phyloP scores from a whole-genome alignment of 2,888 invertebrate genomes.

The Tetramorium bicarinatum region DNA sequence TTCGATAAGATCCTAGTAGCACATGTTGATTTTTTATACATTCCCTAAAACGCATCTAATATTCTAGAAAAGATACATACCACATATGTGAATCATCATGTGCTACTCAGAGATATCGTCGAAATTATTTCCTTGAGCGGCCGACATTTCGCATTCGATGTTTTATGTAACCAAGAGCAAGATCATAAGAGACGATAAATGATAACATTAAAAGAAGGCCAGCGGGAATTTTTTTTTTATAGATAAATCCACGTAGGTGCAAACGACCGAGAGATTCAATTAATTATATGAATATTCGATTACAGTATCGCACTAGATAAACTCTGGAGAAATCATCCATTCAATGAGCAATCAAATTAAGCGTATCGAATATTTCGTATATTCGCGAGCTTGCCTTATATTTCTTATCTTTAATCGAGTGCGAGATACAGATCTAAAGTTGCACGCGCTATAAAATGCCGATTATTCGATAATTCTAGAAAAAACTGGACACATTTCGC shows the following conservation, averaged over 20 bases:
- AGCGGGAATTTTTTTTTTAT: not conserved
- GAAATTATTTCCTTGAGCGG: not conserved
- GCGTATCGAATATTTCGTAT: not conserved
- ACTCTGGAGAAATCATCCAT: too few relatives aligned
- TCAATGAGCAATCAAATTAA: not conserved
- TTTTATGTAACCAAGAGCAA: not conserved
- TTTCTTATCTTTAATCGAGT: not conserved
- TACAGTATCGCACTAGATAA: not conserved
- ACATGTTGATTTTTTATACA: too few relatives aligned
- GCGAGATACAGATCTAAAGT: conserved; percentile 8
- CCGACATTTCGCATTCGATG: not conserved
- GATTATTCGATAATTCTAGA: not conserved
- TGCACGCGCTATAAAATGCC: not conserved
- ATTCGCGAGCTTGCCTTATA: not conserved
- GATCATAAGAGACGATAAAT: conserved; percentile 6
- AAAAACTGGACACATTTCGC: not conserved
- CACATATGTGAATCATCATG: too few relatives aligned
- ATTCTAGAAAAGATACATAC: too few relatives aligned
- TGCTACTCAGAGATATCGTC: not conserved
- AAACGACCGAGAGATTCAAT: not conserved
- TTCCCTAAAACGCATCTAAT: too few relatives aligned
- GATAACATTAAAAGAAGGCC: not conserved
- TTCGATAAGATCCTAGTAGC: not conserved
- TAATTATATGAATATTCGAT: not conserved
- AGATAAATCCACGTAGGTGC: not conserved